A percentile compares a stretch with the other conserved stretches of the same genome.
phyloP scores from a whole-genome alignment of 2,797 vertebrate genomes.

The Pyrocephalus nanus region DNA sequence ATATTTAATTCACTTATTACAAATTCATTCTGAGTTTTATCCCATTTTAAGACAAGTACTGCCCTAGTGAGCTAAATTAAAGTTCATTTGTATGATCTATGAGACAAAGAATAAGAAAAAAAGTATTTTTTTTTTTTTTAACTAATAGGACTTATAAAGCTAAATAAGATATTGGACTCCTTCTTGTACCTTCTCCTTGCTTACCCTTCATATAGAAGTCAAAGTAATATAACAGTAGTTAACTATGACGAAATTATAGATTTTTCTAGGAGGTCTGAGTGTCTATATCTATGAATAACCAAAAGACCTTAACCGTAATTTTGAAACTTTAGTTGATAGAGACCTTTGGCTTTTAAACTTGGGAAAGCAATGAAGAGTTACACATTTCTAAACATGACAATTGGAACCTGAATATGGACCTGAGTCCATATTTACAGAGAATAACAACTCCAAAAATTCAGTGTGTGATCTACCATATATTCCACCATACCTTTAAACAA shows the following conservation, averaged over 20 bases:
- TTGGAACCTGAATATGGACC: not conserved
- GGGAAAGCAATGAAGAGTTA: not conserved
- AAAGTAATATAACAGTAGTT: not conserved
- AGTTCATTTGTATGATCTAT: not conserved
- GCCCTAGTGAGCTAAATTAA: not conserved
- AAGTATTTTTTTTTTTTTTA: not conserved
- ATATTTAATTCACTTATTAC: not conserved
- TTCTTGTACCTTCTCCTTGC: not conserved
- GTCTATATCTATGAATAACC: not conserved
- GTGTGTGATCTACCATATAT: not conserved
- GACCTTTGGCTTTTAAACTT: not conserved
- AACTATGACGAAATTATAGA: not conserved
- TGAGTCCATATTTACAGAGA: not conserved
- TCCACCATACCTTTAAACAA: not conserved
- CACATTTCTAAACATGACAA: not conserved
- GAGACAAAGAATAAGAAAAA: not conserved
- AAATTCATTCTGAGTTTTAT: not conserved
- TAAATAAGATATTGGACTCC: not conserved
- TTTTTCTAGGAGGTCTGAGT: not conserved
- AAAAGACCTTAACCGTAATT: not conserved
- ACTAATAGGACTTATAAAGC: not conserved
- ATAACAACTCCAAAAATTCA: not conserved
- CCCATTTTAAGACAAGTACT: not conserved
- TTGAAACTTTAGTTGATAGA: not conserved
- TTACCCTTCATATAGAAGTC: not conserved